Percentiles rank a stretch among this genome's conserved stretches.
phyloP scores from a whole-genome alignment of 2,888 invertebrate species.

The Oegoconia quadripuncta region DNA sequence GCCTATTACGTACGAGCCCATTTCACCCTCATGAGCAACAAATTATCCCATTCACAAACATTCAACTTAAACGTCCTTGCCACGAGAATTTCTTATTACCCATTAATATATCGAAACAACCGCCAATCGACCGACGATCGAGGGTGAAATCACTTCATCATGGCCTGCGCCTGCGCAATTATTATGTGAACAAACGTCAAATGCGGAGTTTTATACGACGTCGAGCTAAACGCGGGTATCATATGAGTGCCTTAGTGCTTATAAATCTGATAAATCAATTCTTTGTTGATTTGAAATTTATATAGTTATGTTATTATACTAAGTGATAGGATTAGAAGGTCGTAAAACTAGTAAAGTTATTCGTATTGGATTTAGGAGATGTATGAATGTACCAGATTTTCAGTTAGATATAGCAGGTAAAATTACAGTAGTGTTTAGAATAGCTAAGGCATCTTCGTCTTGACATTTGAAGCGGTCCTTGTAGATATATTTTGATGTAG shows the following conservation, averaged over 20 bases:
- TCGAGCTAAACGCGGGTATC: conserved; percentile 18
- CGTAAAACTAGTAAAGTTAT: too few relatives aligned
- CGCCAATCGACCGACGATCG: conserved; percentile 37
- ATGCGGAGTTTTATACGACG: conserved; percentile 30
- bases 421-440: too few relatives aligned
- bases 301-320: too few relatives aligned
- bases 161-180: conserved; percentile 34
- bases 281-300: conserved; percentile 19
- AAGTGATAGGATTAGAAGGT: too few relatives aligned
- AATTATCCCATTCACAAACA: conserved; percentile 39
- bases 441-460: too few relatives aligned
- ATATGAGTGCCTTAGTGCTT: conserved; percentile 13
- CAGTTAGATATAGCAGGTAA: too few relatives aligned
- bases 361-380: too few relatives aligned
- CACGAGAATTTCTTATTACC: conserved; percentile 35
- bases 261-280: conserved; percentile 21
- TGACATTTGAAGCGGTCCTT: too few relatives aligned
- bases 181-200: conserved; percentile 34
- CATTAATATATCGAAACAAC: conserved; percentile 45
- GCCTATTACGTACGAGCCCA: conserved; percentile 24
- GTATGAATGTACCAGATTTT: too few relatives aligned
- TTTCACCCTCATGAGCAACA: conserved; percentile 26
- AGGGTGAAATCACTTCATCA: conserved; percentile 54
- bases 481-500: too few relatives aligned
- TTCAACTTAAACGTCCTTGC: conserved; percentile 37